phyloP scores from a whole-genome alignment of 2,113 vertebrate species.

The Zingel zingel region DNA sequence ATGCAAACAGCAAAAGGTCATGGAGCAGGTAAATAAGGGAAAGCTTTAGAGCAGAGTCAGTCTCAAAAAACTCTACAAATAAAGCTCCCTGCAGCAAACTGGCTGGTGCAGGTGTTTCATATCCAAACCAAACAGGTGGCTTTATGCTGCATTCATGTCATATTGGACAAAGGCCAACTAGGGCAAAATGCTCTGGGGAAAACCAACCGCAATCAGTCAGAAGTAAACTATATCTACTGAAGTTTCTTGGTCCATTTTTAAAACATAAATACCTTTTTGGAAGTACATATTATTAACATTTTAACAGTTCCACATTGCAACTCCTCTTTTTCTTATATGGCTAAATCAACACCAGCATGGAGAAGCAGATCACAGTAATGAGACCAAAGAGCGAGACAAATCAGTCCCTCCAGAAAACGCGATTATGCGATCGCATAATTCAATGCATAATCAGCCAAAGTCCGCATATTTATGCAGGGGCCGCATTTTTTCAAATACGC shows the following conservation, averaged over 20 bases:
- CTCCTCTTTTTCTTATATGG: constrained; percentile 20
- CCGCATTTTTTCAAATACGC: too few relatives aligned
- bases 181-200: not conserved
- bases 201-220: not conserved
- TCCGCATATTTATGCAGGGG: too few relatives aligned
- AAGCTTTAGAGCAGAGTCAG: too few relatives aligned
- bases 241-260: not conserved
- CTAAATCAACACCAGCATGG: not conserved
- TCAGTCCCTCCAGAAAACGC: too few relatives aligned
- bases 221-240: not conserved
- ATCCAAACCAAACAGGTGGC: constrained; percentile 20
- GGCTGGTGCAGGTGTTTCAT: constrained; percentile 31
- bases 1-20: not conserved
- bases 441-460: too few relatives aligned
- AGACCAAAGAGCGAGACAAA: constrained; percentile 35
- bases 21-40: not conserved
- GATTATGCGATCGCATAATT: too few relatives aligned
- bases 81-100: not conserved
- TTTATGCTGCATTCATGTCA: not conserved
- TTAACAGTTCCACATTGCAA: not conserved
- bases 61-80: not conserved
- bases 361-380: constrained; percentile 19
- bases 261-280: not conserved
- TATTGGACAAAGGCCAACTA: not conserved
- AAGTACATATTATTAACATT: not conserved